phyloP scores from a whole-genome alignment of 2,888 invertebrate species.

The Mactromeris polynyma region DNA sequence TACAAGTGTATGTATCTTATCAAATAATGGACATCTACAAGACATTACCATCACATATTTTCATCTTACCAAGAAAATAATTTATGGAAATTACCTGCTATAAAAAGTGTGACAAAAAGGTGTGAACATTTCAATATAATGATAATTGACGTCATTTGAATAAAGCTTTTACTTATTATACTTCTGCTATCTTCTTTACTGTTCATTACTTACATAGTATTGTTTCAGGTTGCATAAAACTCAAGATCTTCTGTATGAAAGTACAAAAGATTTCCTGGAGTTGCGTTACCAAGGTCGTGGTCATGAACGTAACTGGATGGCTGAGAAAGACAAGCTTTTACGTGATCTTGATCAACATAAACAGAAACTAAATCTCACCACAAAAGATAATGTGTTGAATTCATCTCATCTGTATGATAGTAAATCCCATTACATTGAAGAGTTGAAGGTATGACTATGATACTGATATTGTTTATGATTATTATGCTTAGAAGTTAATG shows the following conservation, averaged over 20 bases:
- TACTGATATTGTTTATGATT: background rate
- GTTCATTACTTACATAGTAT: slow-evolving; percentile 4
- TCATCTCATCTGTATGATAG: slow-evolving; percentile 65
- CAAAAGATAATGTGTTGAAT: slow-evolving; percentile 71
- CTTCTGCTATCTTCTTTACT: too few relatives aligned
- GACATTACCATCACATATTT: too few relatives aligned
- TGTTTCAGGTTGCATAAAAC: slow-evolving; percentile 86
- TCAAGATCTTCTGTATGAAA: slow-evolving; percentile 87
- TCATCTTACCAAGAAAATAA: too few relatives aligned
- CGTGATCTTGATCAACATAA: slow-evolving; percentile 84
- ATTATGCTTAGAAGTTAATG: too few relatives aligned
- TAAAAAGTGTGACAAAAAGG: too few relatives aligned
- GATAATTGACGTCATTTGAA: too few relatives aligned
- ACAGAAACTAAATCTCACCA: slow-evolving; percentile 69
- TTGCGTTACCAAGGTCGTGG: slow-evolving; percentile 85
- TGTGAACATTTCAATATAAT: too few relatives aligned
- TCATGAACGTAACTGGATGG: slow-evolving; percentile 86
- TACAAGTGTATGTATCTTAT: too few relatives aligned
- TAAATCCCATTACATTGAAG: slow-evolving; percentile 76
- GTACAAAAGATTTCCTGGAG: slow-evolving; percentile 87
- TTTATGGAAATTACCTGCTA: too few relatives aligned
- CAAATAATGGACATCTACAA: too few relatives aligned
- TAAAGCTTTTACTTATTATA: too few relatives aligned
- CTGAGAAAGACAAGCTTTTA: slow-evolving; percentile 86
- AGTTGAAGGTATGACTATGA: slow-evolving; percentile 74